Conservation (phyloP, 35 echinoderm and acorn worm species). For the Acanthaster planci region DNA sequence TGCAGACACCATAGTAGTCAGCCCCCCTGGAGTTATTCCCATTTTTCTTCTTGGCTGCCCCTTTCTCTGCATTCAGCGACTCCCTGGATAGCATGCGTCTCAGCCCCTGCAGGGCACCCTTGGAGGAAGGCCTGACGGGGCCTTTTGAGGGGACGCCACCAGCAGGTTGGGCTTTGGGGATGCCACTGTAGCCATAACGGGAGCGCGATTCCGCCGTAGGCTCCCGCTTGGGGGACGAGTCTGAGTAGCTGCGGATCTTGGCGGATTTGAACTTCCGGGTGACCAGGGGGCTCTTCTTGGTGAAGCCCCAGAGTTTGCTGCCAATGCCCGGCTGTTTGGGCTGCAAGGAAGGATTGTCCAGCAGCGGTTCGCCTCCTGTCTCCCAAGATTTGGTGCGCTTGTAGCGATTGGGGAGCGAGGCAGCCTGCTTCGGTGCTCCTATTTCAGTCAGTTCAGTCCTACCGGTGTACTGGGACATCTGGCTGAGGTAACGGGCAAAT, state of each 20-base stretch:
- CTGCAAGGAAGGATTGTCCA: neutral
- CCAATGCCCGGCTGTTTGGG: neutral
- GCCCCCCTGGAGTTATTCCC: neutral
- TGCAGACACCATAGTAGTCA: constrained; percentile 1
- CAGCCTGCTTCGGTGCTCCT: neutral
- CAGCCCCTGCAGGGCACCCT: neutral
- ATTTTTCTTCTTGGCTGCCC: neutral
- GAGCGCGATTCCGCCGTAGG: neutral
- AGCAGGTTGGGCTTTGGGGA: neutral
- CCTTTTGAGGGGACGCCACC: neutral
- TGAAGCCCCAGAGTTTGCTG: constrained; percentile 10
- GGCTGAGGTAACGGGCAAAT: neutral
- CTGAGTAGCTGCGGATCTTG: neutral
- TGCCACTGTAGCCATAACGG: neutral
- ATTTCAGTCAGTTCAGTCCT: neutral
- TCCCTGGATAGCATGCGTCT: constrained; percentile 19
- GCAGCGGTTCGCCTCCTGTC: neutral
- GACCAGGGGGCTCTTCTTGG: neutral
- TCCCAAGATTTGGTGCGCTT: neutral
- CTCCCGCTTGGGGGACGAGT: neutral
- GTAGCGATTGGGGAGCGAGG: constrained; percentile 8
- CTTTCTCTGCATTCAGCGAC: neutral
- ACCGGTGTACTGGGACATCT: constrained; percentile 10
- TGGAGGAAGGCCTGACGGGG: neutral
- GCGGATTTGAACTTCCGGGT: neutral